Evolutionary conservation across 2,888 invertebrate species (phyloP), one percentile per base, ranked within the genome.

Genomic region (Leptogaster cylindrica): DNA sequence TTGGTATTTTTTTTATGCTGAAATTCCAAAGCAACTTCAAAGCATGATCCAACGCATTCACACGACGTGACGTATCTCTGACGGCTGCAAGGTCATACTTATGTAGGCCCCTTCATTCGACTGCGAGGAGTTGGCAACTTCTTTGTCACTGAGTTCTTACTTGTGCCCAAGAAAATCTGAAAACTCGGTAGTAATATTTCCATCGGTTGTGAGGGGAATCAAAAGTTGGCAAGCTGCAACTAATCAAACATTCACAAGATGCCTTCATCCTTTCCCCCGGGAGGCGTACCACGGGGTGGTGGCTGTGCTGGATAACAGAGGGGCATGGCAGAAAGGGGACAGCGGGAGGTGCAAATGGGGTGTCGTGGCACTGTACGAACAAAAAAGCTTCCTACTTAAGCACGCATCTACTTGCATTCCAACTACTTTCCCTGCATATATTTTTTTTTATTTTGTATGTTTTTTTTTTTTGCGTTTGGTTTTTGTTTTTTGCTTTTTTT

Each of bases 321-420:
- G 25, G n/a, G 25, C 36, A 5, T 14, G 36, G n/a, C 23, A 7
- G 41, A 41, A 6, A 41, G 39, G 39, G 14, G 12, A 4, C 14
- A 18, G 16, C 14, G 10, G 6, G 41, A 41, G 41, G 41, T 18
- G 18, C 41, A 41, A 16, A 41, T 41, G 18, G 6, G 31, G 7
- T 18, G 16, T 18, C 41, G 41, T 41, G 2, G 41, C 41, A 18
- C 39, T 55, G 36, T 61, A 10, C 44, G 28, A 12, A 61, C 16
- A 61, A 16, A 28, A 61, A 61, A 61, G 61, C 61, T 61, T 27
- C 28, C 44, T 61, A 61, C 61, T 61, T 61, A 61, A 61, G 61
- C 61, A 61, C 61, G 61, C 61, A 61, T 61, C 61, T 44, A 61
- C 61, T 61, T 61, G 61, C 61, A 61, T 44, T 61, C 28, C 41